Conservation (phyloP, 2,888 invertebrate species). For the Amiota minor region DNA sequence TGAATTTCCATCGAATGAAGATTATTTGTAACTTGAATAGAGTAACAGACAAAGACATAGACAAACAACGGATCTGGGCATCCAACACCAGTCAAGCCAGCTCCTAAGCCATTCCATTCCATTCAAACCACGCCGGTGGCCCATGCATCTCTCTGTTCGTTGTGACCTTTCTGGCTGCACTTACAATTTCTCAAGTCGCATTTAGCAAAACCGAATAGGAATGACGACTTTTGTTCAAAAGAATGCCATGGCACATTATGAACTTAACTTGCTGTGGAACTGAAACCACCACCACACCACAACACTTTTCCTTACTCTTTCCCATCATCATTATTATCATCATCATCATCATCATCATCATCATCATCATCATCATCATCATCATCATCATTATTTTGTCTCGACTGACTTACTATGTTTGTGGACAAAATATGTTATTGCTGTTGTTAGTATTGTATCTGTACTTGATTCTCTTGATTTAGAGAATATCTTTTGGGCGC, state of each 20-base stretch:
- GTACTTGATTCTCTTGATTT: slow-evolving; percentile 7
- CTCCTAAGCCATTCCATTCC: slow-evolving; percentile 1
- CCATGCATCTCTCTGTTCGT: slow-evolving; percentile 18
- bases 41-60: slow-evolving; percentile 45
- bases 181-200: slow-evolving; percentile 34
- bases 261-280: slow-evolving; percentile 7
- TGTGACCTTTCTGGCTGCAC: slow-evolving; percentile 38
- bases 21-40: slow-evolving; percentile 1
- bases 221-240: slow-evolving; percentile 15
- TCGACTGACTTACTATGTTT: background rate
- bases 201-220: slow-evolving; percentile 17
- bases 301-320: background rate
- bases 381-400: background rate
- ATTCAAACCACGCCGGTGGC: slow-evolving; percentile 17
- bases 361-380: no score
- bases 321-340: no score
- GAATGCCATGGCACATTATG: slow-evolving; percentile 4
- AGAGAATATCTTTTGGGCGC: background rate
- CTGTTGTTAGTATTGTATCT: background rate
- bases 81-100: background rate
- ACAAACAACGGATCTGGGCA: slow-evolving; percentile 28
- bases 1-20: background rate
- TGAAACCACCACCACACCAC: background rate
- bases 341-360: no score
- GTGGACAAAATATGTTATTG: background rate